Base-by-base conservation (phyloP, 2,888 invertebrate genomes). In the Drosophila setosimentum region DNA sequence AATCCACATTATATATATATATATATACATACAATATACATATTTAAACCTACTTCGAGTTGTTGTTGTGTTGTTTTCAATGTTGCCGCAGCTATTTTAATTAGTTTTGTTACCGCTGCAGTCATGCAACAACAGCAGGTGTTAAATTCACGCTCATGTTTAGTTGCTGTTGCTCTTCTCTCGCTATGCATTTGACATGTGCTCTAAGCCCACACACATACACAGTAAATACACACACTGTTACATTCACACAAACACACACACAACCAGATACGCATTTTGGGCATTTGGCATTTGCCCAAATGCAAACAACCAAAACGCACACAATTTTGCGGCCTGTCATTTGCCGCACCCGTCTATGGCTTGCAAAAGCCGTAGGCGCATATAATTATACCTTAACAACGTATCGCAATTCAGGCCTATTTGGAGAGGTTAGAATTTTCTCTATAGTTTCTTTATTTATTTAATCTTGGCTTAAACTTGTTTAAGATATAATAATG, bases 61-160 rank as follows among this genome's bases (percentile, higher is more conserved):
- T 27, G 27, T 30, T 49, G 29, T 42, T 62, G 29, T 63, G 32
- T 51, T 50, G 32, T 32, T 42, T 55, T 35, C 21, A 53, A 42
- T 68, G 65, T 10, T 57, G 37, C 67, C 77, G 30, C 72, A 72
- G 68, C 57, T 63, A 78, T 78, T 78, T 78, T 80, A 78, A 78
- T 78, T 78, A 78, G 78, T 76, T 76, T 57, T 66, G 77, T 55
- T 57, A 73, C 67, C 61, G 49, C 53, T 55, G 18, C 54, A 51
- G n/a, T 61, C 53, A 37, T 80, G 61, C 59, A 61, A 73, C 68
- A 57, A 10, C 76, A 70, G 74, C 87, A 89, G 89, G 89, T 85
- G 89, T 73, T 80, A 68, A 69, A 64, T 83, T 76, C 71, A 66
- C 69, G 84, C 79, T 72, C 59, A 50, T 73, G 68, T 68, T 69